phyloP scores from a whole-genome alignment of 2,888 invertebrate genomes.

The Ormyrus rosae region DNA sequence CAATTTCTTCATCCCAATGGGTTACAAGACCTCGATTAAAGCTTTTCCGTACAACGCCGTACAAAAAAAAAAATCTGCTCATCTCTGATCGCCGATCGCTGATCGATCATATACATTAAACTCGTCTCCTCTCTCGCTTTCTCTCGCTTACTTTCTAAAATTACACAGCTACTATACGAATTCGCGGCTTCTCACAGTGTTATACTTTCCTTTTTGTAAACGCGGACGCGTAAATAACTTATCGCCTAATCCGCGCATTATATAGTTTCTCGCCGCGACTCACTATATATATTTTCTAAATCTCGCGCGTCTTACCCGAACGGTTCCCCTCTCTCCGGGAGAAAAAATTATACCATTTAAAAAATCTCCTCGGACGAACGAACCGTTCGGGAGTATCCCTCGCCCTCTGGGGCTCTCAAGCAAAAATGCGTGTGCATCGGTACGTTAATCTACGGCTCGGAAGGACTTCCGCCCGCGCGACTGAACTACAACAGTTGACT shows the following conservation, averaged over 20 bases:
- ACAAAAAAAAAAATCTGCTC: not conserved
- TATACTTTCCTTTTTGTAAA: constrained; percentile 17
- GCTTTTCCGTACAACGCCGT: not conserved
- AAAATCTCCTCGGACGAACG: no score
- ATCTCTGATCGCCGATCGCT: not conserved
- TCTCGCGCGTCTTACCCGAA: no score
- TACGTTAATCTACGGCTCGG: not conserved
- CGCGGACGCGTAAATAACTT: constrained; percentile 6
- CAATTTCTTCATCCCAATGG: not conserved
- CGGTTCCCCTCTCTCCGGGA: no score
- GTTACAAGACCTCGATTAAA: not conserved
- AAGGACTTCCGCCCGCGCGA: constrained; percentile 8
- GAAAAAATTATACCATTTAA: no score
- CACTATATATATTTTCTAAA: not conserved
- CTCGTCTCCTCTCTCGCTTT: not conserved
- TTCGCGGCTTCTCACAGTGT: constrained; percentile 4
- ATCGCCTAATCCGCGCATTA: constrained; percentile 1
- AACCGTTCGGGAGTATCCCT: not conserved
- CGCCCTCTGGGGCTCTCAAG: constrained; percentile 2
- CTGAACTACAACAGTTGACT: not conserved
- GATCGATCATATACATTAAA: not conserved
- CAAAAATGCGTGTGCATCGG: constrained; percentile 6
- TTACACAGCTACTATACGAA: constrained; percentile 2
- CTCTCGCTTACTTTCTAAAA: constrained; percentile 16
- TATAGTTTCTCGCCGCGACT: not conserved